Evolutionary conservation across 2,797 vertebrate genomes (phyloP), one percentile per base, ranked within the genome.

Genomic region (Netta rufina): DNA sequence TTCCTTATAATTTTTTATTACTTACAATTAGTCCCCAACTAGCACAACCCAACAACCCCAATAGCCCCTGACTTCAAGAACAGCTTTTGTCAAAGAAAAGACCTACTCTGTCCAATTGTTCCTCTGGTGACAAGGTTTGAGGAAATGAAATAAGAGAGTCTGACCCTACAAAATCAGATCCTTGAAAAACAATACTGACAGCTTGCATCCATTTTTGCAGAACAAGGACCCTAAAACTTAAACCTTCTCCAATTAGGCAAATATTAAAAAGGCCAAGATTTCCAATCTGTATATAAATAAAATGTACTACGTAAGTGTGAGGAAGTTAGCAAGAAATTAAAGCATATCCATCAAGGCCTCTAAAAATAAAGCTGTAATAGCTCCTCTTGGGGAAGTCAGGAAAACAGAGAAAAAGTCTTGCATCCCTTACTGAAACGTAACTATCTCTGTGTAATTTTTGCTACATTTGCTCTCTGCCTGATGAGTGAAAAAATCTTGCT

Each of bases 381-480:
- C n/a, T 97, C 61, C 70, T 90, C 96, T 57, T 64, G 81, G 89
- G 57, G 86, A 95, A 69, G 69, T 41, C 38, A 11, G 64, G 39
- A 36, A 87, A 43, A 86, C 36, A 57, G 84, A 62, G 60, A 38
- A 92, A 93, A 67, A 15, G 87, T 3, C 39, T 54, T 38, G 6
- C 25, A 84, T 41, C 61, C 11, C 27, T 80, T 65, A 66, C 19
- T 16, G 11, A 65, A 51, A 18, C 2, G 0, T 2, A 58, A 67
- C 32, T 57, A 61, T 5, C 39, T 47, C 60, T 18, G 5, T 8
- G 9, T 4, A 20, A 19, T 13, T 51, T 76, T 70, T 74, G 32
- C 43, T 89, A 11, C 3, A 16, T 53, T 53, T 94, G 28, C 61
- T 8, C n/a, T 78, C 62, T 51, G 3, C 7, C 49, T 60, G 41